Percentiles rank a stretch among this genome's conserved stretches.
These are phyloP conservation scores for Drosophila macrothrix DNA, from an alignment of 2,888 invertebrate species.

Conservation along the genomic window DNA sequence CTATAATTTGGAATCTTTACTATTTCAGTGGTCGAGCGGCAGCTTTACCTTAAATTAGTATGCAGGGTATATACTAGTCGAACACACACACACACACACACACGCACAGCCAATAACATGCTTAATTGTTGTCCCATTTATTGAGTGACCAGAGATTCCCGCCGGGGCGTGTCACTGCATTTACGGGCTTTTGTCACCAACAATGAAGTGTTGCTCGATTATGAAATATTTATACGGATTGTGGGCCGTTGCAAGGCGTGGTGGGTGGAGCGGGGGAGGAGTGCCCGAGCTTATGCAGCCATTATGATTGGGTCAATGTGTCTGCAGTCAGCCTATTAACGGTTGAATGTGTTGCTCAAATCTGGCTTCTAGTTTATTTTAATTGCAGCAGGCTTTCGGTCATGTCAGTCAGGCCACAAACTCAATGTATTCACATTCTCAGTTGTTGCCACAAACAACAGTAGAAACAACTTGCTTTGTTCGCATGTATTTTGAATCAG, in stretches of 20 bases:
- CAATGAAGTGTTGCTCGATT: constrained; percentile 74
- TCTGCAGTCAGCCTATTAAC: constrained; percentile 30
- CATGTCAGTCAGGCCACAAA: constrained; percentile 1
- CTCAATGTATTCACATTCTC: not conserved
- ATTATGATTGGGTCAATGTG: constrained; percentile 55
- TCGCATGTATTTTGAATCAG: constrained; percentile 2
- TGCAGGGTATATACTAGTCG: constrained; percentile 7
- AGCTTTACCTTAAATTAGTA: not conserved
- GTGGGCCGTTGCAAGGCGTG: constrained; percentile 1
- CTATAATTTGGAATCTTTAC: not conserved
- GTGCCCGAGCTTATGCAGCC: constrained; percentile 5
- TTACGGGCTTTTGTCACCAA: constrained; percentile 73
- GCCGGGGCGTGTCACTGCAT: constrained; percentile 35
- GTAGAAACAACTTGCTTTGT: constrained; percentile 13
- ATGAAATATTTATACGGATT: constrained; percentile 76
- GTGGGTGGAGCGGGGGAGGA: no score
- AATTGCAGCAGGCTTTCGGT: constrained; percentile 23
- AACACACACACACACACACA: not conserved
- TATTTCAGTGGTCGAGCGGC: not conserved
- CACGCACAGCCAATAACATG: not conserved
- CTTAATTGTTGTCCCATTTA: constrained; percentile 53
- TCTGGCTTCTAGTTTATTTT: constrained; percentile 18
- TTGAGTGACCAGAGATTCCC: constrained; percentile 32
- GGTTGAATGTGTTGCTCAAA: not conserved
- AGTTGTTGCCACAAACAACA: constrained; percentile 1